These are phyloP conservation scores for Atethmia centrago DNA, from an alignment of 2,888 invertebrate species.

Conservation along the genomic window DNA sequence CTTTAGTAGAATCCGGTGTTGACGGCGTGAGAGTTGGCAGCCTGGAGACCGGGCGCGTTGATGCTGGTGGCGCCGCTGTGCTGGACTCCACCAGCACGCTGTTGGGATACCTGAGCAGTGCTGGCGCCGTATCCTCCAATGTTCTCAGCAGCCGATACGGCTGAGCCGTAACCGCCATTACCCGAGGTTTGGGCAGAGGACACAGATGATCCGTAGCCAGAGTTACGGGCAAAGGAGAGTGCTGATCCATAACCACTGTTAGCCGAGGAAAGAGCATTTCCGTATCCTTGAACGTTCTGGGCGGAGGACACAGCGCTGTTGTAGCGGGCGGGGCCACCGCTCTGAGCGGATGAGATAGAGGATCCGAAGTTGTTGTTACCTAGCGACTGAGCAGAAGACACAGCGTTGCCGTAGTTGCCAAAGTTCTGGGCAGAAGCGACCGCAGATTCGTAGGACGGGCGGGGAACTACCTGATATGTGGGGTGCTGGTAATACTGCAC, in stretches of 20 bases:
- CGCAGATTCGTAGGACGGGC: slow-evolving; percentile 71
- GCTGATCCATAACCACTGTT: slow-evolving; percentile 63
- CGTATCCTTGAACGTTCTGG: slow-evolving; percentile 71
- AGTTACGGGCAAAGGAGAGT: slow-evolving; percentile 70
- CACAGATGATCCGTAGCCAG: slow-evolving; percentile 64
- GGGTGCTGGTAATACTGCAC: slow-evolving; percentile 67
- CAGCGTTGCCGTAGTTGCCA: slow-evolving; percentile 76
- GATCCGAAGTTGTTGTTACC: slow-evolving; percentile 74
- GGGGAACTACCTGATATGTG: slow-evolving; percentile 64
- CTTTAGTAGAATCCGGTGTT: slow-evolving; percentile 80
- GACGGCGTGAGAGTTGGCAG: slow-evolving; percentile 80
- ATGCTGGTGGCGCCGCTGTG: slow-evolving; percentile 81
- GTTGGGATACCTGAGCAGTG: slow-evolving; percentile 79
- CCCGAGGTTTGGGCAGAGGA: slow-evolving; percentile 77
- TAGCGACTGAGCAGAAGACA: slow-evolving; percentile 72
- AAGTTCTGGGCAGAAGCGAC: slow-evolving; percentile 76
- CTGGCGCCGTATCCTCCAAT: slow-evolving; percentile 75
- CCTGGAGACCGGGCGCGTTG: slow-evolving; percentile 80
- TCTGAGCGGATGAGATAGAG: slow-evolving; percentile 75
- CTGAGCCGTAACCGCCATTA: slow-evolving; percentile 67
- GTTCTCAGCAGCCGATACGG: slow-evolving; percentile 80
- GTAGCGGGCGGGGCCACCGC: slow-evolving; percentile 58
- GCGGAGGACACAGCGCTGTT: slow-evolving; percentile 59
- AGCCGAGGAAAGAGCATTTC: slow-evolving; percentile 70
- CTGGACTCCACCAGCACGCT: slow-evolving; percentile 71